Evolutionary conservation across 2,113 vertebrate genomes (phyloP), one percentile per base, ranked within the genome.

Genomic region (Larimichthys crocea): DNA sequence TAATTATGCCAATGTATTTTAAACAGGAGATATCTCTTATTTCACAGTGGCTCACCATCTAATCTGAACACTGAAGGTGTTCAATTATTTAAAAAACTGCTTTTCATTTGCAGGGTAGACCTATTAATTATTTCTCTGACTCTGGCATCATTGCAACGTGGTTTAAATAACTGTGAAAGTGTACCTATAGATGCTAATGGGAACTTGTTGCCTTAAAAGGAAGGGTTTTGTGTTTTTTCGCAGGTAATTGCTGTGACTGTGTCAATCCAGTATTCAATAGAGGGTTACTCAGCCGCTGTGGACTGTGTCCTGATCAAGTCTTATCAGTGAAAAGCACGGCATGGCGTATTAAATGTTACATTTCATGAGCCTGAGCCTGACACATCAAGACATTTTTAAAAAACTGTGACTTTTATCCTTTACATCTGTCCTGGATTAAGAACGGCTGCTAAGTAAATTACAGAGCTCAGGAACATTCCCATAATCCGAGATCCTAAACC

Each of bases 371-470:
- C 42, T 35, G 56, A 80, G 61, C n/a, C 40, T 75, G 78, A 74
- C 63, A 69, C 67, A 79, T 72, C 60, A 72, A 60, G 31, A 70
- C 65, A 66, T 78, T 26, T 26, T 26, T 26, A 2, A 76, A 88
- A 86, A 79, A 42, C 68, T 80, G 57, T 84, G 70, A 87, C 75
- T 89, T 89, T 79, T 53, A 84, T 80, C 80, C 55, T 52, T 52
- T 80, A 65, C 83, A 88, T 88, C 79, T 92, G 77, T 72, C 88
- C 76, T 74, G 87, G 87, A 92, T 89, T 92, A 76, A 89, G 68
- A 91, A 79, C 78, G 77, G 82, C 86, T 79, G 86, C 67, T 83
- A 89, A 92, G 55, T 85, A 87, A 90, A 85, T 93, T 85, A 89
- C 65, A 85, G 77, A 86, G 89, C 81, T 86, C 74, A 88, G 65